A percentile compares a stretch with the other conserved stretches of the same genome.
Conservation (phyloP, 2,888 invertebrate species). For the Drosophila recens region DNA sequence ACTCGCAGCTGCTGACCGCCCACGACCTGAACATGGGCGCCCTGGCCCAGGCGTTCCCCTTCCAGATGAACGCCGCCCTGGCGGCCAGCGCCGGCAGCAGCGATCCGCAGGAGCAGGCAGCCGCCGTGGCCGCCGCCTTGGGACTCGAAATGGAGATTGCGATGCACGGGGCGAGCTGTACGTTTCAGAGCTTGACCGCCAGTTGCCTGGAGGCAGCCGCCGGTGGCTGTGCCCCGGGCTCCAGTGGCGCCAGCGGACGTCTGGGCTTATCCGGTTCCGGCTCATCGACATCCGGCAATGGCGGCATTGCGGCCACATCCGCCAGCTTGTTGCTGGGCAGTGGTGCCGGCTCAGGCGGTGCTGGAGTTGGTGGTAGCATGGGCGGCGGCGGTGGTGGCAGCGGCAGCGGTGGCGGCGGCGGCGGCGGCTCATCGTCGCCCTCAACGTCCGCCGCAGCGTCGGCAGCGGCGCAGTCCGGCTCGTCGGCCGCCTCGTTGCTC, state of each 20-base stretch:
- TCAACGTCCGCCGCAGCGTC: slow-evolving; percentile 77
- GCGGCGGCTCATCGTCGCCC: slow-evolving; percentile 80
- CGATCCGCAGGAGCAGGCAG: slow-evolving; percentile 83
- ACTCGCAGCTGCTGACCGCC: slow-evolving; percentile 87
- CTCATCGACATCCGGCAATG: slow-evolving; percentile 84
- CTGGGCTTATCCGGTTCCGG: slow-evolving; percentile 61
- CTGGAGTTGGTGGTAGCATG: slow-evolving; percentile 82
- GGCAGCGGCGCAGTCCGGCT: slow-evolving; percentile 79
- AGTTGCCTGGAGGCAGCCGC: slow-evolving; percentile 73
- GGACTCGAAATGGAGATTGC: slow-evolving; percentile 82
- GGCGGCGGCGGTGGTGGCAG: slow-evolving; percentile 59
- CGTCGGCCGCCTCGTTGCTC: slow-evolving; percentile 81
- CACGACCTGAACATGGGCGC: slow-evolving; percentile 83
- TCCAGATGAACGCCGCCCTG: slow-evolving; percentile 84
- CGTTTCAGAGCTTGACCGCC: slow-evolving; percentile 69
- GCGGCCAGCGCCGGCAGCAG: slow-evolving; percentile 80
- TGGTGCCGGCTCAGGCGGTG: slow-evolving; percentile 76
- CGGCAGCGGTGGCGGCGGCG: slow-evolving; percentile 53
- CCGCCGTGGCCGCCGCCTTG: slow-evolving; percentile 81
- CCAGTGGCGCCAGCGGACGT: slow-evolving; percentile 61
- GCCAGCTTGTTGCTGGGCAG: slow-evolving; percentile 69
- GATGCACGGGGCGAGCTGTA: slow-evolving; percentile 73
- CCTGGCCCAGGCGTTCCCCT: slow-evolving; percentile 85
- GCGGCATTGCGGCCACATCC: slow-evolving; percentile 61
- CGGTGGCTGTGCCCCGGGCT: slow-evolving; percentile 58